Percentiles rank a stretch among this genome's conserved stretches.
Conservation (phyloP, 1,140 invertebrate genomes). For the Mycetomoellerius zeteki region DNA sequence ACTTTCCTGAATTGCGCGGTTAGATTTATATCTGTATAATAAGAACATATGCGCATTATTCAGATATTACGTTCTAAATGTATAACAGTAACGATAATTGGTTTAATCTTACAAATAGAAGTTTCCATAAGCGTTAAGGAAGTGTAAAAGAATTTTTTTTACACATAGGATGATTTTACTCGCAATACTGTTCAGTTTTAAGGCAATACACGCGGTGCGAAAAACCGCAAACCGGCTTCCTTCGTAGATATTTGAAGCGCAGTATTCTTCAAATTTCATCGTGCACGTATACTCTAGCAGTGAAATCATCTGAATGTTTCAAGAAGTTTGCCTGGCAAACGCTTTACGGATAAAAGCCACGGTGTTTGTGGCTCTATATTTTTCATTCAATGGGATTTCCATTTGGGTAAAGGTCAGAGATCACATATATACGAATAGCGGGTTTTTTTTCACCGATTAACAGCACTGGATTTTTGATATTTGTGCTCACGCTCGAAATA, state of each 20-base stretch:
- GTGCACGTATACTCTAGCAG: not conserved
- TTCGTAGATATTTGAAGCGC: conserved; percentile 45
- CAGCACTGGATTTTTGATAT: conserved; percentile 33
- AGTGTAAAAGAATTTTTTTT: not conserved
- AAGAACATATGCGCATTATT: not conserved
- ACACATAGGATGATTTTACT: not conserved
- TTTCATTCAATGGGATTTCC: conserved; percentile 52
- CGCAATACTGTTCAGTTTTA: not conserved
- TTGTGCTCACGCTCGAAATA: conserved; percentile 43
- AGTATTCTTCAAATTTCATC: conserved; percentile 47
- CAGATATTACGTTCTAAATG: not conserved
- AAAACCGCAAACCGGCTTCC: not conserved
- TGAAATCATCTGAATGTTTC: conserved; percentile 48
- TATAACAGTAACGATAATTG: not conserved
- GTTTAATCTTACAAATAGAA: not conserved
- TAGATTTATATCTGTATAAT: not conserved
- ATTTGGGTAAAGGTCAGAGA: conserved; percentile 26
- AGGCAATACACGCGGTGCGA: not conserved
- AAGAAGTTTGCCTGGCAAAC: conserved; percentile 10
- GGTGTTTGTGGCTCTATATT: conserved; percentile 23
- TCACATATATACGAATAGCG: not conserved
- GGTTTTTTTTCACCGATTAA: conserved; percentile 46
- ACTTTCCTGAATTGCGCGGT: not conserved
- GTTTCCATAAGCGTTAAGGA: not conserved
- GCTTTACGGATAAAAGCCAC: conserved; percentile 8